A percentile compares a stretch with the other conserved stretches of the same genome.
phyloP scores from a whole-genome alignment of 2,113 vertebrate species.

The Leptosomus discolor region DNA sequence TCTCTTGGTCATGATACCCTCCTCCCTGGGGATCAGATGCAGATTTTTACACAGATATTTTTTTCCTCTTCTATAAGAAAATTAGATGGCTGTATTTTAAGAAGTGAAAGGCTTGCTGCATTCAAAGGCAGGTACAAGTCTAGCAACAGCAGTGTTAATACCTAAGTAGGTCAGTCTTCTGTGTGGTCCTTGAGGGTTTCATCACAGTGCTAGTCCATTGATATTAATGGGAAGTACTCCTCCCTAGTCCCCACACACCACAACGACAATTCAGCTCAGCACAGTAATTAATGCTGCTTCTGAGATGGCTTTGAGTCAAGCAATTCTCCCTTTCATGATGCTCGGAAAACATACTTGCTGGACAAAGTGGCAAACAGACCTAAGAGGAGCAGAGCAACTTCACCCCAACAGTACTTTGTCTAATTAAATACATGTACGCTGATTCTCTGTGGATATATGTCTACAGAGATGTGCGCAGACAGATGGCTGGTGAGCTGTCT shows the following conservation, averaged over 20 bases:
- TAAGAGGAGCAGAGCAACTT: not conserved
- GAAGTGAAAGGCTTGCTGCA: not conserved
- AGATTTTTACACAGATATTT: not conserved
- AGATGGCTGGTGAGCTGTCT: not conserved
- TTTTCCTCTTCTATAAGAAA: not conserved
- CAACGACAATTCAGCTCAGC: conserved; percentile 8
- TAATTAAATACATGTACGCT: not conserved
- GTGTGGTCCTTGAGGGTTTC: conserved; percentile 19
- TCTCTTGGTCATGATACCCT: not conserved
- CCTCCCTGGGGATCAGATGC: not conserved
- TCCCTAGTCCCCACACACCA: not conserved
- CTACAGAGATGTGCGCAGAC: not conserved
- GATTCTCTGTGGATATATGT: not conserved
- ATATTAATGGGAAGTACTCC: conserved; percentile 46
- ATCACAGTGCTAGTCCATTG: conserved; percentile 4
- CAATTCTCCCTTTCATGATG: accelerated
- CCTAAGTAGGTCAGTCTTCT: conserved; percentile 26
- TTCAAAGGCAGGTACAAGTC: not conserved
- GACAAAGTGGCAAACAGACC: not conserved
- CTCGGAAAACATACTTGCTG: not conserved
- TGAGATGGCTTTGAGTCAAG: not conserved
- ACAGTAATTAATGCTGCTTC: not conserved
- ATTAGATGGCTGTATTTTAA: not conserved
- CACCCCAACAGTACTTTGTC: not conserved
- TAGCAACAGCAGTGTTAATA: not conserved